Evolutionary conservation across 1,140 invertebrate genomes (phyloP), one percentile per base, ranked within the genome.

Genomic region (Psix sp.): DNA sequence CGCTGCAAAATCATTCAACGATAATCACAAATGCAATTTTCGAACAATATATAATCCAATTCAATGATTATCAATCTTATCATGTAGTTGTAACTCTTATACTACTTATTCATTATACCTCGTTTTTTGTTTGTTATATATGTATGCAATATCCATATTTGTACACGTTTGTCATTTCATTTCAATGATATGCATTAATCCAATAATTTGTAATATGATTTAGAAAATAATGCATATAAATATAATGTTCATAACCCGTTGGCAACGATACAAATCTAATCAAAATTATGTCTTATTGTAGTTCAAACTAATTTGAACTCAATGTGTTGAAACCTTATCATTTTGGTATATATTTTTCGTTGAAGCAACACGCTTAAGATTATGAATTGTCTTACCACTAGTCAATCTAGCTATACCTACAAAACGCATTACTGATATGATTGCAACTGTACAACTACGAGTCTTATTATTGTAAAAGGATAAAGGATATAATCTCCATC

Each of bases 351-450:
- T 63, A 63, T 71, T 71, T 60, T 51, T 63, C 17, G 51, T 43
- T 63, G 33, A 71, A 71, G 51, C 49, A 71, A 43, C 42, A 43
- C 57, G 57, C 49, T 46, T 52, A 40, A 49, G 63, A 63, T 68
- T 74, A 68, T 67, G n/a, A 74, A 60, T 65, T 66, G 18, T n/a
- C 66, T 75, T 75, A 60, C 46, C 20, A 7, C 66, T 75, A 75
- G 59, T 43, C 60, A 75, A 70, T 66, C 73, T 75, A 76, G 63
- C 43, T 71, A 66, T 71, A 38, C 51, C 62, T 71, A 76, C 74
- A 56, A 13, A 74, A 74, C 67, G 74, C 67, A 71, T 67, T 75
- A 76, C 74, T 71, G 66, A 71, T 70, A 71, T 76, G 66, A 76
- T 62, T 76, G 67, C 52, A 60, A 59, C 16, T 72, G 67, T 76